phyloP scores from a whole-genome alignment of 2,113 vertebrate genomes.

The Alectura lathami region DNA sequence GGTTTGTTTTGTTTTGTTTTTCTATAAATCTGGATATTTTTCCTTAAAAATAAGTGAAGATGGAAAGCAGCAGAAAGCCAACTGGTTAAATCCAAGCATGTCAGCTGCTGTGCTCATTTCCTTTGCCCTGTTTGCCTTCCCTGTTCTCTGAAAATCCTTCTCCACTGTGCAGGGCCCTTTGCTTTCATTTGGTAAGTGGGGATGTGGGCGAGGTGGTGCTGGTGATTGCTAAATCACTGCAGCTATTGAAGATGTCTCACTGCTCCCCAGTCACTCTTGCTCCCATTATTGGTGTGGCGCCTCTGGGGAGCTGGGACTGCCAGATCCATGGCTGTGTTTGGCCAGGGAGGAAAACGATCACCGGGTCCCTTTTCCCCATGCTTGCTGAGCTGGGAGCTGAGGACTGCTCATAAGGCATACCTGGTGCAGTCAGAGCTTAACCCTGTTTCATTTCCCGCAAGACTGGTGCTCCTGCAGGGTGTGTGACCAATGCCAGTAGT shows the following conservation, averaged over 20 bases:
- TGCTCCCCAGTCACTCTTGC: neutral
- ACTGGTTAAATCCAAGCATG: neutral
- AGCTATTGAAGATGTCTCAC: fast-evolving
- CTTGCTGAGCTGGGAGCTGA: neutral
- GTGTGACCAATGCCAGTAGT: neutral
- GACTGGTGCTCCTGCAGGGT: neutral
- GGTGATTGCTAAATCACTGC: neutral
- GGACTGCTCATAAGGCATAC: fast-evolving
- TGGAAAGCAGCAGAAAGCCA: neutral
- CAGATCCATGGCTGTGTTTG: neutral
- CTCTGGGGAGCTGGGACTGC: neutral
- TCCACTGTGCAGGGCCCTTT: neutral
- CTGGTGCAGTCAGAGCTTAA: fast-evolving
- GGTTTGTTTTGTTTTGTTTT: neutral
- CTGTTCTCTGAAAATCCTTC: neutral
- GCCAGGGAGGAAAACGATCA: neutral
- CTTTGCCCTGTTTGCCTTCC: neutral
- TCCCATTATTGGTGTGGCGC: fast-evolving
- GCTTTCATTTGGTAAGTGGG: neutral
- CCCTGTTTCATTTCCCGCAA: neutral
- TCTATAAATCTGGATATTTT: neutral
- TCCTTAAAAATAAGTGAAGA: neutral
- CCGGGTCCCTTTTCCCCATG: neutral
- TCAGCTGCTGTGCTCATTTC: neutral
- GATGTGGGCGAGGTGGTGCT: neutral